Conservation (phyloP, 2,113 vertebrate genomes). For the Solea senegalensis region DNA sequence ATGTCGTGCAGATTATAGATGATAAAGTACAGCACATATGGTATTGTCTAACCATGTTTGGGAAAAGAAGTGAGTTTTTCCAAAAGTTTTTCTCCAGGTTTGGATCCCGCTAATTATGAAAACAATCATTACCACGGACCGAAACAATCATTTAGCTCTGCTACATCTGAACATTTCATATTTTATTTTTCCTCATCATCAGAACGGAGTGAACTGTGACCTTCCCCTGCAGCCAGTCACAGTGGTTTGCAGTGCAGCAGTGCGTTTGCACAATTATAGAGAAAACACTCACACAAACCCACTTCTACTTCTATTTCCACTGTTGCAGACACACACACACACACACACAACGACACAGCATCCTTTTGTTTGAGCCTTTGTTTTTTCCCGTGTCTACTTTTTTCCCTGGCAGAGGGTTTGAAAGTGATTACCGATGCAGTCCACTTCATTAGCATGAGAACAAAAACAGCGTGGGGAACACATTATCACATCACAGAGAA, state of each 20-base stretch:
- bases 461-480: constrained; percentile 76
- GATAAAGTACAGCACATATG: constrained; percentile 7
- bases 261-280: constrained; percentile 22
- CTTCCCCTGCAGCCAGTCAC: constrained; percentile 26
- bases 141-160: constrained; percentile 12
- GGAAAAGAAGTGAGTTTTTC: background rate
- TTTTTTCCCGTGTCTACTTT: constrained; percentile 64
- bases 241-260: background rate
- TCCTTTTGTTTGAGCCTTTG: constrained; percentile 67
- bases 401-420: constrained; percentile 75
- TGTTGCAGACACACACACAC: constrained; percentile 3
- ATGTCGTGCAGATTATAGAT: no score
- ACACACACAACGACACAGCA: constrained; percentile 34
- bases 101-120: constrained; percentile 1
- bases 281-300: constrained; percentile 19
- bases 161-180: background rate
- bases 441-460: constrained; percentile 82
- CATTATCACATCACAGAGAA: constrained; percentile 83
- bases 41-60: no score
- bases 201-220: constrained; percentile 45
- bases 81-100: background rate
- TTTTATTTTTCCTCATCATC: constrained; percentile 26
- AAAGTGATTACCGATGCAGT: constrained; percentile 80
- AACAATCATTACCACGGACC: constrained; percentile 11
- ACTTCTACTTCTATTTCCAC: constrained; percentile 43